These are phyloP conservation scores for Stenolophus ochropezus DNA, from an alignment of 2,888 invertebrate species.

Conservation along the genomic window DNA sequence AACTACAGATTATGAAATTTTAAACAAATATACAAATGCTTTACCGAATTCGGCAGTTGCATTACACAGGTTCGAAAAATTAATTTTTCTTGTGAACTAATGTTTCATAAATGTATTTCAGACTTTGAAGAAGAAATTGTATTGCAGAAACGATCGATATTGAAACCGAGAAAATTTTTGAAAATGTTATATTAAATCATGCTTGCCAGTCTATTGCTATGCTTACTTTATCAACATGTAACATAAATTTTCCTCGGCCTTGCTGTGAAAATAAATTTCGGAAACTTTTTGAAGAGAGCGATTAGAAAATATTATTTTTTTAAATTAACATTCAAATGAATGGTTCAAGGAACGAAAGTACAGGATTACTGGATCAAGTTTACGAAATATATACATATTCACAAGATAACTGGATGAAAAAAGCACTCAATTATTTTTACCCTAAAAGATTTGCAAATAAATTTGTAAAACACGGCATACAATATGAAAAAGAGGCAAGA, in stretches of 20 bases:
- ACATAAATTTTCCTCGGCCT: neutral
- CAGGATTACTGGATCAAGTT: neutral
- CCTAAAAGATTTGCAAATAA: neutral
- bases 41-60: neutral
- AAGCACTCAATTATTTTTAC: neutral
- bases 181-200: neutral
- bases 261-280: neutral
- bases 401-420: neutral
- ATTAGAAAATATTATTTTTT: neutral
- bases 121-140: neutral
- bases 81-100: neutral
- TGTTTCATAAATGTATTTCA: neutral
- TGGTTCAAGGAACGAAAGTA: conserved; percentile 9
- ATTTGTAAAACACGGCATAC: neutral
- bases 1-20: neutral
- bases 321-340: conserved; percentile 1
- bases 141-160: neutral
- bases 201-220: neutral
- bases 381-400: neutral
- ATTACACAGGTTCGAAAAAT: neutral
- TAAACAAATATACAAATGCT: neutral
- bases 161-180: too few relatives aligned
- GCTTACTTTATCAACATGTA: neutral
- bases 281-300: neutral
- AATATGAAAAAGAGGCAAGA: neutral